phyloP scores from a whole-genome alignment of 1,140 invertebrate species.

The Portunus trituberculatus region DNA sequence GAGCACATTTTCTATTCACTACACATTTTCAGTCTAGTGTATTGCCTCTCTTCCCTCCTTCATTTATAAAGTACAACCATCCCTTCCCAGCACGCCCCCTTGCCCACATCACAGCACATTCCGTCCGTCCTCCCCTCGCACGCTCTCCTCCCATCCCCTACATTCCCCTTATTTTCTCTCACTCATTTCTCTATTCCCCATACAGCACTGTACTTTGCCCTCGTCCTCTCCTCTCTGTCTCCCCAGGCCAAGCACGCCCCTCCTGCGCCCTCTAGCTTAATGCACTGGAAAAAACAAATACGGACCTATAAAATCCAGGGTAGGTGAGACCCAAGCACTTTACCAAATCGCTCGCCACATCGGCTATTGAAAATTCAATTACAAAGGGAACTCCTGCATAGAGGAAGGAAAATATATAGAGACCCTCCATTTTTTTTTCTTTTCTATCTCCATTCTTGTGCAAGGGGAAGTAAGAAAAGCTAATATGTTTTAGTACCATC shows the following conservation, averaged over 20 bases:
- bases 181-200: neutral
- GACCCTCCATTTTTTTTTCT: neutral
- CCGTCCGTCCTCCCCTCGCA: neutral
- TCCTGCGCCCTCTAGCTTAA: neutral
- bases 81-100: neutral
- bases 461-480: neutral
- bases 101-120: neutral
- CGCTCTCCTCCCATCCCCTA: neutral
- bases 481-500: neutral
- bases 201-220: neutral
- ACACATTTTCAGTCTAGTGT: neutral
- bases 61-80: neutral
- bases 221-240: neutral
- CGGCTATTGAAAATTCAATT: conserved; percentile 14
- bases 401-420: neutral
- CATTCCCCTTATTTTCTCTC: neutral
- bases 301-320: neutral
- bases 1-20: neutral
- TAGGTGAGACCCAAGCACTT: neutral
- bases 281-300: conserved; percentile 13
- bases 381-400: neutral
- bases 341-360: neutral
- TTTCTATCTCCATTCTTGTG: neutral
- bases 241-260: neutral
- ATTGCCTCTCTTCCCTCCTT: neutral